Conservation (phyloP, 2,113 vertebrate genomes). For the Elachura formosa region DNA sequence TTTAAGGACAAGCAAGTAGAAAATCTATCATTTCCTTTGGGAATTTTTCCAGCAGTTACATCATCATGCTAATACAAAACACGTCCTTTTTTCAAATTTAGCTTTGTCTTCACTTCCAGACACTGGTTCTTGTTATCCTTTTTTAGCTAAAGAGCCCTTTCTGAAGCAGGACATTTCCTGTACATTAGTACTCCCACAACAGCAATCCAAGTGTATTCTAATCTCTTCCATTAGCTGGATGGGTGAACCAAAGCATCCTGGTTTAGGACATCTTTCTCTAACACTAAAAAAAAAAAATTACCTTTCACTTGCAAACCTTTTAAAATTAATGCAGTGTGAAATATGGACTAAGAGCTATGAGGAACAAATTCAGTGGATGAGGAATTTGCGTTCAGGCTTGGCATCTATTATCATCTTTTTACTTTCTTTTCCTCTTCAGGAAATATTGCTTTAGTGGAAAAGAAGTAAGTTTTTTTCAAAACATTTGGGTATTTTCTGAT, state of each 20-base stretch:
- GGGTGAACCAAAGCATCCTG: background rate
- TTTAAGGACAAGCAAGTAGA: background rate
- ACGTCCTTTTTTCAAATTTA: background rate
- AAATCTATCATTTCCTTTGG: background rate
- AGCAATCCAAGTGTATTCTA: background rate
- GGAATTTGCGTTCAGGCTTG: background rate
- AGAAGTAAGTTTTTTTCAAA: background rate
- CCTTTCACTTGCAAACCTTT: background rate
- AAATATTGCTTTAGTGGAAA: background rate
- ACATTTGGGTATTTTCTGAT: background rate
- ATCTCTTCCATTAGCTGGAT: background rate
- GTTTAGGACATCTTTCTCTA: background rate
- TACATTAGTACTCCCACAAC: background rate
- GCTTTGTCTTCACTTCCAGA: background rate
- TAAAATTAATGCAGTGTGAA: background rate
- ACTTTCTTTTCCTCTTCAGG: background rate
- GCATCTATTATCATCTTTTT: background rate
- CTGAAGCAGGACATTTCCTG: background rate
- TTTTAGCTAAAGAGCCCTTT: background rate
- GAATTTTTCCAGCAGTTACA: background rate
- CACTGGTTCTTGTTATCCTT: background rate
- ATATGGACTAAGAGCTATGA: background rate
- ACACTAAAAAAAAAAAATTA: background rate
- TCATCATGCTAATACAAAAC: rapidly evolving
- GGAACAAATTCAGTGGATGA: background rate